Conservation (phyloP, 2,888 invertebrate species). For the Pimpla rufipes region DNA sequence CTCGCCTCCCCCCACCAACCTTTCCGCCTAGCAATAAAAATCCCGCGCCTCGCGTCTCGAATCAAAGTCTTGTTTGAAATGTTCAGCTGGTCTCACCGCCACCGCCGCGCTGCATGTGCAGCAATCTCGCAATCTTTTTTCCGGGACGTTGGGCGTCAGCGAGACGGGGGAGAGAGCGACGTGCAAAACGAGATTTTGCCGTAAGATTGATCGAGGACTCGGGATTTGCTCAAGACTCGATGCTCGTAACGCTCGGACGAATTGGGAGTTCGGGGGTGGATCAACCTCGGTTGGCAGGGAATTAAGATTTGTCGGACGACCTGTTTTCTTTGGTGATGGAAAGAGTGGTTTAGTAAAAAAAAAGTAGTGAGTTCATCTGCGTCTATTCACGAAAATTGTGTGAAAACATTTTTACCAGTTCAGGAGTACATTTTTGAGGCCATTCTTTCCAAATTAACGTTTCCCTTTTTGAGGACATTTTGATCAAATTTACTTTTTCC, state of each 20-base stretch:
- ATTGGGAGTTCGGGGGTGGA: too few species aligned
- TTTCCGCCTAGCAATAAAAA: slow-evolving; percentile 58
- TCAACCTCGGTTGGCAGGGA: too few species aligned
- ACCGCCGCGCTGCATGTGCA: background rate
- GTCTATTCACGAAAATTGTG: too few species aligned
- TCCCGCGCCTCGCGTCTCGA: slow-evolving; percentile 41
- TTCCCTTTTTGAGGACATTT: too few species aligned
- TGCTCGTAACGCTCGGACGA: background rate
- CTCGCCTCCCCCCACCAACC: slow-evolving; percentile 7
- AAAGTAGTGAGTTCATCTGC: too few species aligned
- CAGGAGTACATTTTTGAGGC: too few species aligned
- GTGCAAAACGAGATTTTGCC: background rate
- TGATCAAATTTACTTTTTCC: too few species aligned
- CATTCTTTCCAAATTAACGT: too few species aligned
- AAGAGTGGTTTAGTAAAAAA: too few species aligned
- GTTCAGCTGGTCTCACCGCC: slow-evolving; percentile 34
- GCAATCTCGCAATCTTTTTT: slow-evolving; percentile 45
- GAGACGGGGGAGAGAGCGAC: background rate
- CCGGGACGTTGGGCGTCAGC: background rate
- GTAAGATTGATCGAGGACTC: background rate
- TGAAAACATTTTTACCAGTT: too few species aligned
- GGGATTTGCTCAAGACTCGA: background rate
- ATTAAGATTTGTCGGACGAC: too few species aligned
- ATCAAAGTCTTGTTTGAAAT: slow-evolving; percentile 58
- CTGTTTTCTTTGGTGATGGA: too few species aligned